A percentile compares a stretch with the other conserved stretches of the same genome.
phyloP scores from a whole-genome alignment of 1,140 invertebrate species.

The silkworm (Bombyx mori) region ASM3026992v2 NC_085117.1:3729001-3729500 shows the following conservation, averaged over 20 bases:
- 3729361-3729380: neutral
- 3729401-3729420: constrained; percentile 38
- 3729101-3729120: too few relatives aligned
- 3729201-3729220: neutral
- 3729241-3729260: neutral
- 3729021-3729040: too few relatives aligned
- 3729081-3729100: too few relatives aligned
- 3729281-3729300: constrained; percentile 6
- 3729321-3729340: constrained; percentile 30
- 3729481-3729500: constrained; percentile 23
- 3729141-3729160: too few relatives aligned
- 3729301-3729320: constrained; percentile 36
- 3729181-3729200: neutral
- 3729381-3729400: constrained; percentile 5
- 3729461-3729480: constrained; percentile 43
- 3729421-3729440: constrained; percentile 43
- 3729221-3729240: neutral
- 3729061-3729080: too few relatives aligned
- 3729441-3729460: constrained; percentile 33
- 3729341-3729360: constrained; percentile 46
- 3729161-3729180: too few relatives aligned
- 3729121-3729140: too few relatives aligned
- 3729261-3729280: neutral
- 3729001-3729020: too few relatives aligned
- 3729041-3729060: too few relatives aligned